Conservation (phyloP, 2,888 invertebrate genomes). For the Macrosoma leucophasiata region DNA sequence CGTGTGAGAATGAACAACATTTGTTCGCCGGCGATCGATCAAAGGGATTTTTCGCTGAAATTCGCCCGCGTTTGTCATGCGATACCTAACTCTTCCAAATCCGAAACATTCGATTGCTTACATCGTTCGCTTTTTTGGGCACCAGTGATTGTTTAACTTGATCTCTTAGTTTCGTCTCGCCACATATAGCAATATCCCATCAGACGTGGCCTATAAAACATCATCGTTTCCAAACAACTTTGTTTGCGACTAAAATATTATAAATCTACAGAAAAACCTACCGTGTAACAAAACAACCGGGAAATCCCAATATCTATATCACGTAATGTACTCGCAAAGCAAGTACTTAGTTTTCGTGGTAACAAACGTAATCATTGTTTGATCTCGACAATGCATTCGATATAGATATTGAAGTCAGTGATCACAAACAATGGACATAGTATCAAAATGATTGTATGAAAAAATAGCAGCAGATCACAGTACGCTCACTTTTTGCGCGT, state of each 20-base stretch:
- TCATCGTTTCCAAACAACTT: not conserved
- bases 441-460: slow-evolving; percentile 34
- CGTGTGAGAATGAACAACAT: slow-evolving; percentile 71
- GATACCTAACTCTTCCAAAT: slow-evolving; percentile 47
- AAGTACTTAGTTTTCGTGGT: slow-evolving; percentile 47
- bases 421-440: slow-evolving; percentile 42
- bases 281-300: slow-evolving; percentile 35
- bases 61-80: slow-evolving; percentile 45
- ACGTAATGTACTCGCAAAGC: slow-evolving; percentile 34
- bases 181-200: not conserved
- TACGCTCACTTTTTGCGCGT: slow-evolving; percentile 31
- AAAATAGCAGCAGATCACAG: slow-evolving; percentile 29
- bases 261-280: too few relatives aligned
- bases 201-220: not conserved
- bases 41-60: slow-evolving; percentile 64
- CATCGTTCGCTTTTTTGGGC: slow-evolving; percentile 32
- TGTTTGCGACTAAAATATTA: too few relatives aligned
- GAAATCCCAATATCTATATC: slow-evolving; percentile 54
- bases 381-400: slow-evolving; percentile 43
- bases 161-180: not conserved
- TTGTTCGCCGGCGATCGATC: slow-evolving; percentile 53
- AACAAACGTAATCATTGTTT: slow-evolving; percentile 55
- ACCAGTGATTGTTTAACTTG: slow-evolving; percentile 31
- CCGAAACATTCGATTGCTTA: slow-evolving; percentile 33
- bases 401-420: slow-evolving; percentile 36